A percentile compares a stretch with the other conserved stretches of the same genome.
Conservation (phyloP, 2,113 vertebrate genomes). For the Origma solitaria region DNA sequence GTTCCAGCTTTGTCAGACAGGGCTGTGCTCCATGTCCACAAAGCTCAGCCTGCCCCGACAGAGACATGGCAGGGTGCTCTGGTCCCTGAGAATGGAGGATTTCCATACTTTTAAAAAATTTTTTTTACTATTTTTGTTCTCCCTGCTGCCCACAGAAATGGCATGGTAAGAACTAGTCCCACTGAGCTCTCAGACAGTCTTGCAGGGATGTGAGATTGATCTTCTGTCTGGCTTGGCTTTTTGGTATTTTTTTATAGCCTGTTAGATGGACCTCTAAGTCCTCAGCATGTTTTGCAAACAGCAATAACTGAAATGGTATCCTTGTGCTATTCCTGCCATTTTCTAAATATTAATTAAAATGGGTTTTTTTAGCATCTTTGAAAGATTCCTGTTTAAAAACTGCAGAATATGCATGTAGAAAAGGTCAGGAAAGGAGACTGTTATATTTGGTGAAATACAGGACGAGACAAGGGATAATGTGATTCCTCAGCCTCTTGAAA, state of each 20-base stretch:
- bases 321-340: not conserved
- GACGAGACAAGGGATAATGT: slow-evolving; percentile 20
- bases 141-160: not conserved
- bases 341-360: not conserved
- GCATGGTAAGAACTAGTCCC: not conserved
- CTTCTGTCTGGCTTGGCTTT: not conserved
- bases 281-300: not conserved
- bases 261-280: not conserved
- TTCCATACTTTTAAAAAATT: not conserved
- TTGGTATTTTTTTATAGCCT: not conserved
- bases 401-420: not conserved
- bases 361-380: not conserved
- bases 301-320: not conserved
- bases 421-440: not conserved
- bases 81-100: not conserved
- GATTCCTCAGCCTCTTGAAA: not conserved
- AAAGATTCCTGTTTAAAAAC: not conserved
- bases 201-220: not conserved
- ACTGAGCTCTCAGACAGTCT: not conserved
- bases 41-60: not conserved
- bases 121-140: not conserved
- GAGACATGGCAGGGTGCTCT: not conserved
- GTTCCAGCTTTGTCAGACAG: not conserved
- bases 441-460: not conserved
- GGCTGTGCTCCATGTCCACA: not conserved